Evolutionary conservation across 2,888 invertebrate species (phyloP).

Genomic region (Apomyelois bistriatella): DNA sequence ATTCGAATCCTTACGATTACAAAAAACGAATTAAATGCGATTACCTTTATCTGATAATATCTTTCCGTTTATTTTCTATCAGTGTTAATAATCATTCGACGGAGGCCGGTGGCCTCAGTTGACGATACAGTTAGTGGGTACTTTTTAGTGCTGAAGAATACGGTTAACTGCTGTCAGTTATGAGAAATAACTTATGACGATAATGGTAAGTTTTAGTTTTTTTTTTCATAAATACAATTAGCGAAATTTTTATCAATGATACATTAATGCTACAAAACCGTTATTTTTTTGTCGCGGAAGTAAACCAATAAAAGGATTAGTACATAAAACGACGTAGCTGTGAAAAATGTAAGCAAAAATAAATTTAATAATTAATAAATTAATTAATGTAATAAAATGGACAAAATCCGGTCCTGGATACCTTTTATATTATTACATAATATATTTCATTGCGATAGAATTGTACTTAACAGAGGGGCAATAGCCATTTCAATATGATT

Average conservation of each 20-base stretch:
- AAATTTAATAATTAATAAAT: no score
- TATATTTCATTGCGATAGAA: no score
- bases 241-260: neutral
- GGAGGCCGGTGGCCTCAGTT: neutral
- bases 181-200: conserved; percentile 25
- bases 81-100: conserved; percentile 24
- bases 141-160: conserved; percentile 25
- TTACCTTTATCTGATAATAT: conserved; percentile 54
- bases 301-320: no score
- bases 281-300: no score
- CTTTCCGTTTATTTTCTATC: conserved; percentile 56
- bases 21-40: conserved; percentile 34
- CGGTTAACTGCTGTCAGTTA: conserved; percentile 28
- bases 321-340: no score
- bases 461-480: no score
- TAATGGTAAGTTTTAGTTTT: conserved; percentile 30
- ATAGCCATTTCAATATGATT: no score
- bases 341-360: no score
- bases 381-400: no score
- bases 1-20: conserved; percentile 12
- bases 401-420: no score
- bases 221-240: neutral
- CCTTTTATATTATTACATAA: no score
- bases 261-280: neutral
- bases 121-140: conserved; percentile 8